Base-by-base conservation (phyloP, 2,888 invertebrate species). In the Eumerus sabulonum region DNA sequence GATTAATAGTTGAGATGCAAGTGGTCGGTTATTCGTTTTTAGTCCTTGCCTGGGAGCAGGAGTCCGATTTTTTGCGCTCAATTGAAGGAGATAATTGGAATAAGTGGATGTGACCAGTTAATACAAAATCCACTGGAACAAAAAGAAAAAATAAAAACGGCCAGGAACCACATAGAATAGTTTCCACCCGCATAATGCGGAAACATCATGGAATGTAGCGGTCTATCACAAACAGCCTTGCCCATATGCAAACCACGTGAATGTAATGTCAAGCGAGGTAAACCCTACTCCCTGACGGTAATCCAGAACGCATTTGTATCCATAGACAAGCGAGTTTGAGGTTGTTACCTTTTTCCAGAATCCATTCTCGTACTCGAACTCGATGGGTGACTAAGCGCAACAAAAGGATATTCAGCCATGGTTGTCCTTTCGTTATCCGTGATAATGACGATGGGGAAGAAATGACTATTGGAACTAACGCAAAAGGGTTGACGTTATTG, bases 161-260 rank as follows among this genome's bases (percentile, higher is more conserved):
- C 38, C 48, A 36, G 63, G 50, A 56, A 74, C 73, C 73, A 14
- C 73, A 62, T 40, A 51, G 45, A 51, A 67, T 67, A 60, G 70
- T 70, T 53, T 59, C 53, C 54, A 56, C 66, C 60, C 56, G 35
- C 66, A 66, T 36, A 40, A 66, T 71, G 47, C 60, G 60, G 62
- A 77, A 56, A 35, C 56, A 73, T 67, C 67, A 57, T 36, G 18
- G 51, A 60, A 67, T 48, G 56, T 42, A 63, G 76, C 36, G 67
- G 71, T 76, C 60, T 56, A 11, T 48, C 48, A 66, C 16, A 13
- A 14, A 45, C 48, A 16, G 38, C 1, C 3, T 38, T 53, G 38
- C 27, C 18, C 27, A 27, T 27, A 27, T 27, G 27, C 27, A 27
- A 4, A 27, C 27, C 27, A 27, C 27, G 27, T 7, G 27, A 27